Evolutionary conservation across 2,797 vertebrate genomes (phyloP).

Genomic region (Gila robusta): DNA sequence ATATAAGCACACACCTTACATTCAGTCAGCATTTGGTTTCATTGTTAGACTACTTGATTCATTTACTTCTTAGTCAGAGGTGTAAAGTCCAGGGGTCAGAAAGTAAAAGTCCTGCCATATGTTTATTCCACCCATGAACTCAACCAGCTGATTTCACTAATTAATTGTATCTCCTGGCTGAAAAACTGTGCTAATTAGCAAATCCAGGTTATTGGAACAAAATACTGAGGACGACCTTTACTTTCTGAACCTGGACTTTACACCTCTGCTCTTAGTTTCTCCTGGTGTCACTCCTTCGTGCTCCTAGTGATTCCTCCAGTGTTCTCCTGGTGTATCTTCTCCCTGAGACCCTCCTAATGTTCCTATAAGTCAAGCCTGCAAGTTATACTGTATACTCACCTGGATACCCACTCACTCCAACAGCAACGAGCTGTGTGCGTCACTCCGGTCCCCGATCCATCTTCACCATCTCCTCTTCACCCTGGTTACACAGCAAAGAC

Average conservation of each 20-base stretch:
- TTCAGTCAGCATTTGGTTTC: not conserved
- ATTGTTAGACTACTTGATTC: not conserved
- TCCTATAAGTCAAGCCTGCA: not conserved
- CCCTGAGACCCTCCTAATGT: not conserved
- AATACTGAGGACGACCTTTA: too few species aligned
- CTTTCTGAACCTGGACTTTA: too few species aligned
- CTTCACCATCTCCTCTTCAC: not conserved
- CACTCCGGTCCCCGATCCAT: not conserved
- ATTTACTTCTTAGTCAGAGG: too few species aligned
- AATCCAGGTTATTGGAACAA: too few species aligned
- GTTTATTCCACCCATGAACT: too few species aligned
- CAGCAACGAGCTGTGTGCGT: not conserved
- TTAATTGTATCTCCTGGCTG: too few species aligned
- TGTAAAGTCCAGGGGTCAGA: too few species aligned
- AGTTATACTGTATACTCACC: not conserved
- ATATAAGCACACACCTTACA: not conserved
- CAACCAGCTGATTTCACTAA: too few species aligned
- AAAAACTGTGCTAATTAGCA: too few species aligned
- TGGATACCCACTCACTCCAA: not conserved
- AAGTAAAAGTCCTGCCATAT: too few species aligned
- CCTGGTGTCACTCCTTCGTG: not conserved
- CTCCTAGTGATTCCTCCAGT: not conserved
- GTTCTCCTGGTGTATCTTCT: not conserved
- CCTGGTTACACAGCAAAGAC: not conserved
- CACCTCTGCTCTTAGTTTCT: too few species aligned